Base-by-base conservation (phyloP, 2,113 vertebrate genomes). In the Ardeotis arabs region DNA sequence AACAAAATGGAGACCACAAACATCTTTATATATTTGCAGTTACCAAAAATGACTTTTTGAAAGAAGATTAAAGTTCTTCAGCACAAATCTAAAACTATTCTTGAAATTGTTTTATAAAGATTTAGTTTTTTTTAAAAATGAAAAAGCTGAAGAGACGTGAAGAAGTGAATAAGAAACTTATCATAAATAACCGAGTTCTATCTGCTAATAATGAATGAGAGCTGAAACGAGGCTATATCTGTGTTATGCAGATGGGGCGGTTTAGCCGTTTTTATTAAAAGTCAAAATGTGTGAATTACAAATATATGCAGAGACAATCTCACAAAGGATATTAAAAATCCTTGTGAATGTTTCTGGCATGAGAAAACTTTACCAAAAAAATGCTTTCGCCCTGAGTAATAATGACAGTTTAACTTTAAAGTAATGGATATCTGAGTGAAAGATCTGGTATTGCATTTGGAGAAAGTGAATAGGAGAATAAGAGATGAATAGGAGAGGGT, bases 191-290 rank as follows among this genome's bases (percentile, higher is more conserved):
- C 67, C 58, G 67, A 82, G 53, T 89, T 80, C 12, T 82, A 55
- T 76, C 74, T 77, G 66, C 89, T 90, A 75, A 85, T 95, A 96
- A 93, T 60, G 84, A 94, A 60, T 75, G 77, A 97, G 78, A 90
- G 25, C 41, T 79, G 69, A 87, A 96, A 77, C 27, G 55, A 81
- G 84, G 87, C 79, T 90, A 29, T 93, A 39, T 90, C 52, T 84
- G 37, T 74, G 52, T 91, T 85, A 91, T 92, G 93, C 90, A 96
- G 96, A 97, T 93, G 41, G 73, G 45, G 47, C 67, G 59, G 72
- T 87, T 95, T 89, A 95, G 86, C 88, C 80, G 19, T 90, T 97
- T 97, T 97, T 96, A 97, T 92, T 97, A 96, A 92, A 96, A 96
- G 80, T 69, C 69, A 69, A 93, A 90, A 90, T 3, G 21, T 93